These are phyloP conservation scores for Mesoligia furuncula DNA, from an alignment of 2,888 invertebrate species.

Conservation along the genomic window DNA sequence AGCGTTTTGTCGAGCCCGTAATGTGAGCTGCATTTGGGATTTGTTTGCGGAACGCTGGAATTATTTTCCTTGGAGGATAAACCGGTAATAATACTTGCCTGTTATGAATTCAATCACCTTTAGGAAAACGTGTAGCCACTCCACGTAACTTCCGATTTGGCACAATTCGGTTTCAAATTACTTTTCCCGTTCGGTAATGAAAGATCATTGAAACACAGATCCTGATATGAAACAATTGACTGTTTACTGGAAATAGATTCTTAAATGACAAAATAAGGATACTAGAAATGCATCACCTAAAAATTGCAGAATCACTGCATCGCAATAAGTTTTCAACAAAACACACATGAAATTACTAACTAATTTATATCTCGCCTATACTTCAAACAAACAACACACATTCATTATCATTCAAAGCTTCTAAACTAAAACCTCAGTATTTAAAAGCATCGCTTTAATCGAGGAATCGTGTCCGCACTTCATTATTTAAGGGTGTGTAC, in stretches of 20 bases:
- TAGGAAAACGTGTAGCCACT: constrained; percentile 2
- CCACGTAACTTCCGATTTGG: neutral
- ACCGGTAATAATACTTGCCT: neutral
- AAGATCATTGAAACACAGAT: constrained; percentile 3
- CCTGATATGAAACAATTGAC: neutral
- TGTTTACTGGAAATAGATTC: too few relatives aligned
- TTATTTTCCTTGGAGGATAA: constrained; percentile 34
- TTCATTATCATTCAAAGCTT: constrained; percentile 9
- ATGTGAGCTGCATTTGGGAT: constrained; percentile 9
- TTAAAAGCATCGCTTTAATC: constrained; percentile 47
- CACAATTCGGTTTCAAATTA: neutral
- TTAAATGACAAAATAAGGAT: too few relatives aligned
- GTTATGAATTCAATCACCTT: constrained; percentile 39
- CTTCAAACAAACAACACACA: neutral
- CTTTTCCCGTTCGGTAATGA: neutral
- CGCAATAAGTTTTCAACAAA: neutral
- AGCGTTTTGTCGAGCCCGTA: constrained; percentile 20
- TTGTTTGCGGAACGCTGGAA: neutral
- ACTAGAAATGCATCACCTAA: too few relatives aligned
- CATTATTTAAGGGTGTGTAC: constrained; percentile 58
- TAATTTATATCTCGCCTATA: neutral
- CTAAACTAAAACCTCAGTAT: constrained; percentile 19
- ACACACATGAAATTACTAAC: neutral
- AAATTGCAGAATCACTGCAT: neutral
- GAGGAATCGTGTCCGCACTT: constrained; percentile 49